These are phyloP conservation scores for Crioceris asparagi DNA, from an alignment of 2,888 invertebrate species.

Conservation along the genomic window DNA sequence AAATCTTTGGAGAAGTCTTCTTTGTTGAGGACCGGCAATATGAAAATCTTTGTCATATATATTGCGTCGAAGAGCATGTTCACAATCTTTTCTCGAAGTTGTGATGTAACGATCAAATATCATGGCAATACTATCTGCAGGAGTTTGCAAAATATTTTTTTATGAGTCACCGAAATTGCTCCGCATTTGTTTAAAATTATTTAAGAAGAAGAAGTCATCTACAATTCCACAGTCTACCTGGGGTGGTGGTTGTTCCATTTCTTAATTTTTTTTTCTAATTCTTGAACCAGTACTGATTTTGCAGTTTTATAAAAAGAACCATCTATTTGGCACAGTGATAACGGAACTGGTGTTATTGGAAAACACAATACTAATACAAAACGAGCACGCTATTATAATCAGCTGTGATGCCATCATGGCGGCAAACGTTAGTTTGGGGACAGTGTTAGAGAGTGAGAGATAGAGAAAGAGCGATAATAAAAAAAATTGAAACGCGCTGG, in stretches of 20 bases:
- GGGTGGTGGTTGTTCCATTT: conserved; percentile 14
- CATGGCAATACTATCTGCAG: conserved; percentile 14
- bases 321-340: conserved; percentile 3
- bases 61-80: conserved; percentile 16
- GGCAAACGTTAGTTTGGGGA: too few relatives aligned
- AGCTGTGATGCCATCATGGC: too few relatives aligned
- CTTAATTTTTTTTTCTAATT: conserved; percentile 16
- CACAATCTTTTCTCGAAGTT: conserved; percentile 22
- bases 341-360: too few relatives aligned
- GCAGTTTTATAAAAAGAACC: conserved; percentile 10
- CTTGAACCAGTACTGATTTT: conserved; percentile 18
- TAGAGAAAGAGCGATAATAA: too few relatives aligned
- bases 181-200: conserved; percentile 15
- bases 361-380: too few relatives aligned
- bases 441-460: too few relatives aligned
- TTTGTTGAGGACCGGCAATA: conserved; percentile 14
- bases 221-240: conserved; percentile 15
- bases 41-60: conserved; percentile 8
- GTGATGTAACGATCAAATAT: conserved; percentile 19
- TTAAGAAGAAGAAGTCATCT: conserved; percentile 17
- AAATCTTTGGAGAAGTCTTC: conserved; percentile 11
- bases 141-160: conserved; percentile 19
- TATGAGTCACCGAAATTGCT: conserved; percentile 18
- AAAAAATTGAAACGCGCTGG: background rate
- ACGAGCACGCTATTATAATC: too few relatives aligned